Percentiles rank a stretch among this genome's conserved stretches.
phyloP scores from a whole-genome alignment of 1,140 invertebrate species.

The Hypothenemus hampei region DNA sequence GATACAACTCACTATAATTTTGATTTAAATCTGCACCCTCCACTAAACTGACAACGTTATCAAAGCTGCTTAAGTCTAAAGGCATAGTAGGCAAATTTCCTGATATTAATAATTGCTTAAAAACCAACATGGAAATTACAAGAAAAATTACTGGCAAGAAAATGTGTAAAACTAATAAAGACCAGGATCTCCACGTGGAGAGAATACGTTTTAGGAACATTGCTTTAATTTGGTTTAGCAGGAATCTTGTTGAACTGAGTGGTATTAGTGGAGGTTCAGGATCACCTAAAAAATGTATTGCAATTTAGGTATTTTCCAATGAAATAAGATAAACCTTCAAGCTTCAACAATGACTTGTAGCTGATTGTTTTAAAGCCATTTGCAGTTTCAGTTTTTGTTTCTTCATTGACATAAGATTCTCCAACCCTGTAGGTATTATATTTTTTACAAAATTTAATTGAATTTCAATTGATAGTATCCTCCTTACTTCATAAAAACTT shows the following conservation, averaged over 20 bases:
- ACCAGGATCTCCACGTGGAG: conserved; percentile 52
- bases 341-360: no score
- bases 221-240: conserved; percentile 55
- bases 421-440: not conserved
- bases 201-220: conserved; percentile 59
- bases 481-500: conserved; percentile 82
- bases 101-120: conserved; percentile 46
- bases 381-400: no score
- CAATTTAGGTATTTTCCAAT: no score
- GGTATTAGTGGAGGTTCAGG: no score
- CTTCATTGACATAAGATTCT: no score
- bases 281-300: no score
- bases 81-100: conserved; percentile 46
- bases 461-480: not conserved
- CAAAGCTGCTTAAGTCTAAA: conserved; percentile 39
- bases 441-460: not conserved
- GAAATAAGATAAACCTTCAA: no score
- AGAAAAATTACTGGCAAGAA: conserved; percentile 57
- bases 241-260: no score
- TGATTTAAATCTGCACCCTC: conserved; percentile 27
- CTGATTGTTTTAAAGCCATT: no score
- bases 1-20: not conserved
- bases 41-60: conserved; percentile 42
- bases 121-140: conserved; percentile 53
- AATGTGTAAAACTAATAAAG: conserved; percentile 53